A percentile compares a stretch with the other conserved stretches of the same genome.
Conservation (phyloP, 1,140 invertebrate genomes). For the Apolygus lucorum region DNA sequence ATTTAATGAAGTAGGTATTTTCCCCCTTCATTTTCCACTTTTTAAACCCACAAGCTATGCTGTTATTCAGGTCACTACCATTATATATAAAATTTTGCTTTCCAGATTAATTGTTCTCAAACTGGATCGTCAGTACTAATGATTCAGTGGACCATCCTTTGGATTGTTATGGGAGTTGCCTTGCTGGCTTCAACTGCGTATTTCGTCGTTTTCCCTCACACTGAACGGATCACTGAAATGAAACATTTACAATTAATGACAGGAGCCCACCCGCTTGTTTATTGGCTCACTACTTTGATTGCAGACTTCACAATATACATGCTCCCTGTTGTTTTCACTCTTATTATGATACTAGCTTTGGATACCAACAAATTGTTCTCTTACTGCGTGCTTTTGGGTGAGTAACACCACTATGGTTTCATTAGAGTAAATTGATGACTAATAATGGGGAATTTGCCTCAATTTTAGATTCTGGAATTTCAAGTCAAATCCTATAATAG, state of each 20-base stretch:
- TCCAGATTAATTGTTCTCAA: background rate
- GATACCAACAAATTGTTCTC: background rate
- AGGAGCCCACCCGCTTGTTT: background rate
- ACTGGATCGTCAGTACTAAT: background rate
- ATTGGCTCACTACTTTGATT: constrained; percentile 12
- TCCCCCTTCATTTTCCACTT: too few species aligned
- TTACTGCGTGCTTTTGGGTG: background rate
- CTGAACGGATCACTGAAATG: background rate
- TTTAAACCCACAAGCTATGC: too few species aligned
- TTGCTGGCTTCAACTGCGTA: background rate
- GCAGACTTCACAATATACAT: constrained; percentile 4
- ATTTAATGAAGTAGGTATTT: background rate
- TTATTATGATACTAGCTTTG: background rate
- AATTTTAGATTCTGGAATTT: too few species aligned
- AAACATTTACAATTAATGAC: constrained; percentile 15
- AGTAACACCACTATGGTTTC: too few species aligned
- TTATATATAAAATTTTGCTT: too few species aligned
- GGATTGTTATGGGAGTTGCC: background rate
- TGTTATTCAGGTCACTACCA: too few species aligned
- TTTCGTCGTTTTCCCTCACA: background rate
- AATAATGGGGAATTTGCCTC: too few species aligned
- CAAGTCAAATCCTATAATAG: too few species aligned
- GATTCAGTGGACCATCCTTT: background rate
- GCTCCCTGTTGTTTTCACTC: background rate
- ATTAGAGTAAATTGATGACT: too few species aligned